phyloP scores from a whole-genome alignment of 2,888 invertebrate genomes.

The Napeogenes inachia region DNA sequence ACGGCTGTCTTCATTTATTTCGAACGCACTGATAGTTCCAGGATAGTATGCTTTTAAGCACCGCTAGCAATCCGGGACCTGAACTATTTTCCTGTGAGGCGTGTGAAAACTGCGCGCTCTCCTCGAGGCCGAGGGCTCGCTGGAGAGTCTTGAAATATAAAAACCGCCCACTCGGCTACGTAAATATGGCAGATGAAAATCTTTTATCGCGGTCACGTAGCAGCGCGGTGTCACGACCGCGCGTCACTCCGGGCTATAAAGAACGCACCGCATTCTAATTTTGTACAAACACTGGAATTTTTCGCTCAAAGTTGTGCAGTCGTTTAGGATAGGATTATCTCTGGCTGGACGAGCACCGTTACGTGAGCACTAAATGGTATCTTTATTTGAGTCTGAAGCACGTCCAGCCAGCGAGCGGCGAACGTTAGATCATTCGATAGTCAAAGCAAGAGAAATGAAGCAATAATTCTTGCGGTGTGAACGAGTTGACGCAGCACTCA shows the following conservation, averaged over 20 bases:
- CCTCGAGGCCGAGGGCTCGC: slow-evolving; percentile 46
- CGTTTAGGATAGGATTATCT: slow-evolving; percentile 50
- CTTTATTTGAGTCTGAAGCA: slow-evolving; percentile 63
- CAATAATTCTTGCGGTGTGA: slow-evolving; percentile 59
- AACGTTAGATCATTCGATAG: slow-evolving; percentile 47
- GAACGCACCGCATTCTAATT: slow-evolving; percentile 73
- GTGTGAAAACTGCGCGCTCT: slow-evolving; percentile 67
- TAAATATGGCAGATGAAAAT: slow-evolving; percentile 78
- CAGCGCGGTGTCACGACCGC: slow-evolving; percentile 72
- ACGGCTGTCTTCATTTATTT: slow-evolving; percentile 43
- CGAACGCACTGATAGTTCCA: slow-evolving; percentile 54
- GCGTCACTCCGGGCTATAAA: slow-evolving; percentile 73
- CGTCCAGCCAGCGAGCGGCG: slow-evolving; percentile 43
- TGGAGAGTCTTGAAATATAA: slow-evolving; percentile 71
- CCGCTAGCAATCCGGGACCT: slow-evolving; percentile 11
- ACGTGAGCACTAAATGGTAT: slow-evolving; percentile 55
- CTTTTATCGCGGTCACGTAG: slow-evolving; percentile 78
- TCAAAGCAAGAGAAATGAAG: slow-evolving; percentile 53
- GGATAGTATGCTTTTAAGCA: slow-evolving; percentile 16
- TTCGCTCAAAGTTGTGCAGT: slow-evolving; percentile 54
- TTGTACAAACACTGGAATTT: slow-evolving; percentile 68
- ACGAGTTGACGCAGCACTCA: slow-evolving; percentile 57
- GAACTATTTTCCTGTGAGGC: slow-evolving; percentile 59
- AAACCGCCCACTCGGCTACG: slow-evolving; percentile 75
- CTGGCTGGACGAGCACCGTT: slow-evolving; percentile 50